Evolutionary conservation across 1,140 invertebrate genomes (phyloP), one percentile per base, ranked within the genome.

Genomic region (Geopemphigus sp.): DNA sequence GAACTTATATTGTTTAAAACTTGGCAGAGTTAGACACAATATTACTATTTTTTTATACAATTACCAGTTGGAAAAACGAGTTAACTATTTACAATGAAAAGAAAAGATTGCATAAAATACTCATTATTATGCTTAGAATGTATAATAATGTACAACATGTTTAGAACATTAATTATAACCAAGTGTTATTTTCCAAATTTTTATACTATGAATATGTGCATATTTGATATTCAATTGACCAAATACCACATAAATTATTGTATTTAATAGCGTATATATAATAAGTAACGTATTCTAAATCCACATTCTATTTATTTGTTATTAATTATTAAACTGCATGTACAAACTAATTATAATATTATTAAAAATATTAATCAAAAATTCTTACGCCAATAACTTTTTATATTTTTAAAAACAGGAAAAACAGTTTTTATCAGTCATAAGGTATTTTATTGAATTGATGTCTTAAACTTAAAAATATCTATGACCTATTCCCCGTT

Each of bases 11-110:
- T 8, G 15, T 63, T 68, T 68, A 50, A 47, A 22, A 14, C 24
- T 68, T 50, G 0, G 12, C 45, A 68, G 24, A n/a, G 39, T 50
- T 68, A 68, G 26, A 68, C 22, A 50, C 6, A 47, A 24, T 47
- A 68, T 61, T 39, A 4, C 32, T 39, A 8, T 39, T 39, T 39
- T 39, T 39, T 39, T 39, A 4, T 8, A 3, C 32, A 39, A 68
- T 68, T 47, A 5, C 5, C 26, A 72, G 68, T 54, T 54, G 17
- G 22, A 72, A 54, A 72, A 50, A 72, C 17, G 19, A 5, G 47
- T 70, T 29, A 70, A 72, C 29, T 72, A 72, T 72, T 12, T 47
- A 72, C 26, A 54, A 19, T 54, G 50, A 54, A 72, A 63, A 72
- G 26, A 32, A 72, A 72, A 29, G 26, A 54, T 54, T 72, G 17